Evolutionary conservation across 1,140 invertebrate genomes (phyloP).

Genomic region (Drosophila tsacasi): DNA sequence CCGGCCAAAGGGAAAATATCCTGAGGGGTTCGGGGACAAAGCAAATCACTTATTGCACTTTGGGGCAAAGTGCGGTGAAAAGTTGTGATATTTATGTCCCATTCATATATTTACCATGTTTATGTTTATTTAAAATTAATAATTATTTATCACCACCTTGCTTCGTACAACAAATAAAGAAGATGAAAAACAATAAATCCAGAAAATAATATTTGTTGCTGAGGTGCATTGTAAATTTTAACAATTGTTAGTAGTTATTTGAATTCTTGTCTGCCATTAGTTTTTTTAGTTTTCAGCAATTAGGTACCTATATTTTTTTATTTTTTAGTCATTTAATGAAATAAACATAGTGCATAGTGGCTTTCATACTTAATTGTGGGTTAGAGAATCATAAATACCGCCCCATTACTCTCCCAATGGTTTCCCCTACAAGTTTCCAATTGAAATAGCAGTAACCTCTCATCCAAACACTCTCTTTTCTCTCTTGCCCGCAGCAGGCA

Average conservation of each 20-base stretch:
- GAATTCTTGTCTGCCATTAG: too few relatives aligned
- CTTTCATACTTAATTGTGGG: neutral
- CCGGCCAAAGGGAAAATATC: constrained; percentile 13
- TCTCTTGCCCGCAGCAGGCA: constrained; percentile 45
- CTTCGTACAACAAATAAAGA: neutral
- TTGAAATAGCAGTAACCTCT: constrained; percentile 33
- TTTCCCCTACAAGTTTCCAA: constrained; percentile 13
- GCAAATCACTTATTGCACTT: constrained; percentile 34
- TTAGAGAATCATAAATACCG: constrained; percentile 1
- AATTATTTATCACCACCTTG: neutral
- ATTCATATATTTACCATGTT: neutral
- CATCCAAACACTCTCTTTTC: constrained; percentile 23
- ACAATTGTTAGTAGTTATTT: neutral
- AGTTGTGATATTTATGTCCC: neutral
- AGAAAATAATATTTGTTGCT: neutral
- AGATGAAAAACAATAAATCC: neutral
- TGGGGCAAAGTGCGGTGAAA: constrained; percentile 14
- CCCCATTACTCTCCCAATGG: neutral
- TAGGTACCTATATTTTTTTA: neutral
- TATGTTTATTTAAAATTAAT: neutral
- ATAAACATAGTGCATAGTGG: neutral
- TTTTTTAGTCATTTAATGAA: neutral
- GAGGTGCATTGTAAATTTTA: neutral
- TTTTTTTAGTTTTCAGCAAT: neutral
- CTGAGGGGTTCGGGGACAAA: constrained; percentile 6